Evolutionary conservation across 2,888 invertebrate genomes (phyloP).

Genomic region (Melitaea athalia): DNA sequence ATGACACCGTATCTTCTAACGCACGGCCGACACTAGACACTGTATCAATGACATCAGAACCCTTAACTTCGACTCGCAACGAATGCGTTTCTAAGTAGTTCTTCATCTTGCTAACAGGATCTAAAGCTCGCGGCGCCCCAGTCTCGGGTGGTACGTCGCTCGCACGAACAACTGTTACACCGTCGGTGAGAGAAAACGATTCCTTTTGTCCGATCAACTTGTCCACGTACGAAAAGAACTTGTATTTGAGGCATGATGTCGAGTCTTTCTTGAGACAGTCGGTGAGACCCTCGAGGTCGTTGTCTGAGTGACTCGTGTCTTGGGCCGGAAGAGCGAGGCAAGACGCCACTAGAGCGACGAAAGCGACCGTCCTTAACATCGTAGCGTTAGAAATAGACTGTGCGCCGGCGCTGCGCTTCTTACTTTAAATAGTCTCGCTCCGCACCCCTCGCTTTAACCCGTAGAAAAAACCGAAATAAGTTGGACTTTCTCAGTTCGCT

Average conservation of each 20-base stretch:
- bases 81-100: conserved; percentile 91
- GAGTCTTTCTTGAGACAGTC: conserved; percentile 93
- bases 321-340: conserved; percentile 86
- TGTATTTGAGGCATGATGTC: conserved; percentile 92
- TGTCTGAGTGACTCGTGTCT: conserved; percentile 87
- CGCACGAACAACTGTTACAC: conserved; percentile 91
- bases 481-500: conserved; percentile 73
- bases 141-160: conserved; percentile 86
- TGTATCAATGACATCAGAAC: conserved; percentile 90
- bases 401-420: conserved; percentile 58
- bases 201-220: conserved; percentile 92
- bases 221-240: conserved; percentile 92
- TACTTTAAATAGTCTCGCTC: conserved; percentile 71
- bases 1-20: conserved; percentile 87
- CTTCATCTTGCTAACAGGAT: conserved; percentile 86
- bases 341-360: conserved; percentile 73
- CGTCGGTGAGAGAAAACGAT: conserved; percentile 89
- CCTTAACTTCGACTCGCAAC: conserved; percentile 91
- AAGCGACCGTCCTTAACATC: conserved; percentile 68
- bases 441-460: conserved; percentile 58
- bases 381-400: conserved; percentile 63
- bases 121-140: conserved; percentile 89
- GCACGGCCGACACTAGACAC: conserved; percentile 91
- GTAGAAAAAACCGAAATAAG: conserved; percentile 65
- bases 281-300: conserved; percentile 89